Evolutionary conservation across 2,113 vertebrate genomes (phyloP).

Genomic region (Bubo blakistoni): DNA sequence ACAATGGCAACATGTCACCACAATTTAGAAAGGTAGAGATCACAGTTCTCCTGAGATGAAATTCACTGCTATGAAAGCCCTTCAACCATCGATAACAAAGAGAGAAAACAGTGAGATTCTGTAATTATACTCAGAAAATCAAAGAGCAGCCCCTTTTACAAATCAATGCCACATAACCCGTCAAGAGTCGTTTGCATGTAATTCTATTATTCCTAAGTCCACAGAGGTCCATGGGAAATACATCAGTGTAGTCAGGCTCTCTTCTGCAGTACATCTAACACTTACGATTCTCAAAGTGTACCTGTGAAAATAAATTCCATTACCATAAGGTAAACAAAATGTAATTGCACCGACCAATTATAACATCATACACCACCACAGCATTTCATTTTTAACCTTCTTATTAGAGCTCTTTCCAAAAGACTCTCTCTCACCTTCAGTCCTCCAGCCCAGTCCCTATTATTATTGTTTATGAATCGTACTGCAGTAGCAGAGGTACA

Average conservation of each 20-base stretch:
- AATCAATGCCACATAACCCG: conserved; percentile 57
- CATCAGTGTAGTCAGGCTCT: not conserved
- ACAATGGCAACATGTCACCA: conserved; percentile 42
- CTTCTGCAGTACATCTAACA: not conserved
- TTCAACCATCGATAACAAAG: conserved; percentile 43
- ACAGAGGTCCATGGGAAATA: not conserved
- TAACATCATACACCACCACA: not conserved
- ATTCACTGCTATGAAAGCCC: conserved; percentile 36
- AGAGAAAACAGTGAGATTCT: conserved; percentile 45
- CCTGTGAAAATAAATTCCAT: not conserved
- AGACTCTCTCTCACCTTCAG: not conserved
- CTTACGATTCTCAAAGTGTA: not conserved
- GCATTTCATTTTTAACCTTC: conserved; percentile 9
- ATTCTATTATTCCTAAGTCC: not conserved
- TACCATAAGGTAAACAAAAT: conserved; percentile 19
- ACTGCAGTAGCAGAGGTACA: not conserved
- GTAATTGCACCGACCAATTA: conserved; percentile 17
- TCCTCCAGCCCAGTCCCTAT: not conserved
- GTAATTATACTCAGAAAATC: conserved; percentile 67
- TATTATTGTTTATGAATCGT: conserved; percentile 29
- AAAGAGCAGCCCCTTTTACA: conserved; percentile 47
- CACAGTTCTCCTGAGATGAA: conserved; percentile 54
- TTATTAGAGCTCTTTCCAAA: not conserved
- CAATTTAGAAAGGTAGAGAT: conserved; percentile 47
- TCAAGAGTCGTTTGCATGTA: conserved; percentile 25